phyloP scores from a whole-genome alignment of 1,140 invertebrate species.

The Megathymus violae region DNA sequence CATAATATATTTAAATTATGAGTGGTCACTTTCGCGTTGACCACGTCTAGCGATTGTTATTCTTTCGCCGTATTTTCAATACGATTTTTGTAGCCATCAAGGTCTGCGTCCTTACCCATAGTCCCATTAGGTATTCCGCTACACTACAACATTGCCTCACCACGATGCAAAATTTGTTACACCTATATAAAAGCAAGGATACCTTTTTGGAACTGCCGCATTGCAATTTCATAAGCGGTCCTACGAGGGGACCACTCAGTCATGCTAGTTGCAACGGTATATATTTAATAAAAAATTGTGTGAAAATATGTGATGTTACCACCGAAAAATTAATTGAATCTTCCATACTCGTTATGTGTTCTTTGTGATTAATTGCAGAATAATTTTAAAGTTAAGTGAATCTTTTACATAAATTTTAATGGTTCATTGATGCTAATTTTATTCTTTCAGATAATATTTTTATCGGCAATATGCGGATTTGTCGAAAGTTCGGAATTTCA shows the following conservation, averaged over 20 bases:
- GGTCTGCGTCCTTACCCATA: slow-evolving; percentile 76
- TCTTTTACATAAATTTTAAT: too few species aligned
- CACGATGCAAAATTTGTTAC: slow-evolving; percentile 81
- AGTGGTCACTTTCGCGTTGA: slow-evolving; percentile 68
- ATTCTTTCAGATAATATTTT: slow-evolving; percentile 59
- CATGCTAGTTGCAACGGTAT: slow-evolving; percentile 68
- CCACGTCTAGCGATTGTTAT: slow-evolving; percentile 74
- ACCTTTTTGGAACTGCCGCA: slow-evolving; percentile 71
- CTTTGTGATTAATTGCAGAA: too few species aligned
- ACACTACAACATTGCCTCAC: slow-evolving; percentile 74
- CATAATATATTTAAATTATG: slow-evolving; percentile 12
- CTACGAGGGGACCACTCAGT: slow-evolving; percentile 50
- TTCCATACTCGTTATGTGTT: too few species aligned
- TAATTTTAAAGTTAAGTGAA: too few species aligned
- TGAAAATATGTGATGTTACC: not conserved
- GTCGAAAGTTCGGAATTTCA: slow-evolving; percentile 56
- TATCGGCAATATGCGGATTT: slow-evolving; percentile 51
- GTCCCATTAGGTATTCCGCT: slow-evolving; percentile 78
- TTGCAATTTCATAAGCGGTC: slow-evolving; percentile 68
- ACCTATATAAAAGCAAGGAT: slow-evolving; percentile 80
- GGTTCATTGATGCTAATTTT: not conserved
- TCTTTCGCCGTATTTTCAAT: slow-evolving; percentile 75
- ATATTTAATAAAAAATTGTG: slow-evolving; percentile 24
- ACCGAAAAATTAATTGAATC: too few species aligned
- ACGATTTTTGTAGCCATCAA: slow-evolving; percentile 81